Conservation (phyloP, 2,113 vertebrate genomes). For the Solea senegalensis region DNA sequence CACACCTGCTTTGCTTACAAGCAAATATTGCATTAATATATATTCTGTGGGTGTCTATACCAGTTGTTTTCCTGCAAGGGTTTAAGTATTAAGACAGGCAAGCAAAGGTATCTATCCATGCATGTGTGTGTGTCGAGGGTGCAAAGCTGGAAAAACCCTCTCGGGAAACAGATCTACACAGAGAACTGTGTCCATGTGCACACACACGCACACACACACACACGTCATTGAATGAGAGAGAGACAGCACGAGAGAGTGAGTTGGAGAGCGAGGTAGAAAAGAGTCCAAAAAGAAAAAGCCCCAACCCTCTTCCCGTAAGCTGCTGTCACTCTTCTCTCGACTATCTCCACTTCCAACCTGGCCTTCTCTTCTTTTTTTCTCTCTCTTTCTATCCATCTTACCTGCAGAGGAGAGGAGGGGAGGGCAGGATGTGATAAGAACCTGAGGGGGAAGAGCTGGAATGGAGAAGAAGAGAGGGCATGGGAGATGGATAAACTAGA, state of each 20-base stretch:
- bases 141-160: slow-evolving; percentile 30
- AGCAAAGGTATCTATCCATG: background rate
- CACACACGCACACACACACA: too few relatives aligned
- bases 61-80: slow-evolving; percentile 10
- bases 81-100: slow-evolving; percentile 1
- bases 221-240: background rate
- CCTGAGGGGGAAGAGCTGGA: slow-evolving; percentile 1
- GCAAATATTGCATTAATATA: background rate
- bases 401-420: slow-evolving; percentile 61
- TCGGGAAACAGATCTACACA: slow-evolving; percentile 49
- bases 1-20: slow-evolving; percentile 10
- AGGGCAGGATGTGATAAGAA: slow-evolving; percentile 60
- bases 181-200: slow-evolving; percentile 30
- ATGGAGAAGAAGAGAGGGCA: slow-evolving; percentile 33
- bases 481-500: slow-evolving; percentile 42
- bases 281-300: slow-evolving; percentile 12
- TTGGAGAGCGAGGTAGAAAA: slow-evolving; percentile 26
- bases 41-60: slow-evolving; percentile 3
- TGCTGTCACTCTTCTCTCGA: slow-evolving; percentile 65
- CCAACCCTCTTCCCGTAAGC: slow-evolving; percentile 48
- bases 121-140: slow-evolving; percentile 4
- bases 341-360: slow-evolving; percentile 52
- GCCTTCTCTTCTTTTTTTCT: slow-evolving; percentile 2
- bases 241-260: slow-evolving; percentile 1
- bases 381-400: slow-evolving; percentile 39